Conservation (phyloP, 2,888 invertebrate genomes). For the Nomada fabriciana region DNA sequence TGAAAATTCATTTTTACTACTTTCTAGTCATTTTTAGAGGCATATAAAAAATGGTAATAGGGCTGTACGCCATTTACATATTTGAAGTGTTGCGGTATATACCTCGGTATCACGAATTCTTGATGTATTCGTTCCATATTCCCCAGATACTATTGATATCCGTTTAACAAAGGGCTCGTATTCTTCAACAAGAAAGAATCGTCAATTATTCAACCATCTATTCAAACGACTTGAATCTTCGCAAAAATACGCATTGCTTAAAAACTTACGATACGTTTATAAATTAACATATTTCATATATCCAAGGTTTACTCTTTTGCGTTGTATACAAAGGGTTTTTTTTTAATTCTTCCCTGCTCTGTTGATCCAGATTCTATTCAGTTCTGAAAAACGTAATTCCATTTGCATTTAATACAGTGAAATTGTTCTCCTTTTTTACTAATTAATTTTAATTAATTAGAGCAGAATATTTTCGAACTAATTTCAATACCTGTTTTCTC, state of each 20-base stretch:
- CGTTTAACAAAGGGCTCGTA: constrained; percentile 5
- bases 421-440: background rate
- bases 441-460: background rate
- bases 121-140: constrained; percentile 20
- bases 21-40: background rate
- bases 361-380: background rate
- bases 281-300: too few relatives aligned
- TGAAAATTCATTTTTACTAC: background rate
- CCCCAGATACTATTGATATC: constrained; percentile 17
- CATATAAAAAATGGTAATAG: background rate
- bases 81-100: background rate
- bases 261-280: background rate
- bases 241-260: background rate
- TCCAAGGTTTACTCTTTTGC: too few relatives aligned
- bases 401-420: background rate
- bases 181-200: constrained; percentile 16
- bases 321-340: too few relatives aligned
- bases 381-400: background rate
- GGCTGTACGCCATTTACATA: background rate
- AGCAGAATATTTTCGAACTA: background rate
- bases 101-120: constrained; percentile 7
- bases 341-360: background rate
- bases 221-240: background rate
- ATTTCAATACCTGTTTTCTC: background rate
- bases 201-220: background rate